Conservation (phyloP, 1,140 invertebrate genomes). For the Vollenhovia emeryi region DNA sequence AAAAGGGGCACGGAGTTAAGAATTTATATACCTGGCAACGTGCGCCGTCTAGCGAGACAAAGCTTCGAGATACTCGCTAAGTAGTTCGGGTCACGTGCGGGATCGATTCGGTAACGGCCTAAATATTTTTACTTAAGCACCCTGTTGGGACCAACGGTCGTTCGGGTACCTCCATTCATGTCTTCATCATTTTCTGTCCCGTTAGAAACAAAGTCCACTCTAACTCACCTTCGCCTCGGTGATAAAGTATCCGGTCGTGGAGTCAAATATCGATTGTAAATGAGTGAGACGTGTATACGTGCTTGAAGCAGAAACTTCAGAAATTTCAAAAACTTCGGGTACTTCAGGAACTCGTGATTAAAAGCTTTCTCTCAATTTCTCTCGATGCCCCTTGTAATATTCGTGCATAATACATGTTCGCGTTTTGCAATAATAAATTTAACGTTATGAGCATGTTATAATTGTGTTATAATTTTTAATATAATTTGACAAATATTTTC, state of each 20-base stretch:
- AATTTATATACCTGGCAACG: slow-evolving; percentile 21
- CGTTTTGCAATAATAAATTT: not conserved
- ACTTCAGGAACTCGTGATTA: slow-evolving; percentile 10
- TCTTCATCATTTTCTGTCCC: slow-evolving; percentile 73
- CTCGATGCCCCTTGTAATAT: not conserved
- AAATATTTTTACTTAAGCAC: slow-evolving; percentile 77
- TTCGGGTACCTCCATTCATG: slow-evolving; percentile 55
- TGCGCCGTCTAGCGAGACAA: slow-evolving; percentile 37
- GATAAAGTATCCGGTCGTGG: slow-evolving; percentile 49
- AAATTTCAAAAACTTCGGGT: slow-evolving; percentile 28
- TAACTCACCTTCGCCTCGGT: slow-evolving; percentile 18
- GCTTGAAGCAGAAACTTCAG: slow-evolving; percentile 26
- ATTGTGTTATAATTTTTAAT: not conserved
- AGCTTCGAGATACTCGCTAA: slow-evolving; percentile 53
- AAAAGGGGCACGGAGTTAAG: not conserved
- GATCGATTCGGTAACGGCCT: slow-evolving; percentile 72
- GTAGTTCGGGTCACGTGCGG: slow-evolving; percentile 58
- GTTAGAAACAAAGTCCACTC: slow-evolving; percentile 60
- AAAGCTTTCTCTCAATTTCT: slow-evolving; percentile 21
- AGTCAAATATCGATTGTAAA: slow-evolving; percentile 59
- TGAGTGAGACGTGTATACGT: slow-evolving; percentile 25
- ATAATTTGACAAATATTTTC: not conserved
- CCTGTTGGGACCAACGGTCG: slow-evolving; percentile 69
- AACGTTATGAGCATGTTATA: too few species aligned
- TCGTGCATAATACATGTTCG: not conserved